Conservation (phyloP, 2,113 vertebrate genomes). For the Raja brachyura region DNA sequence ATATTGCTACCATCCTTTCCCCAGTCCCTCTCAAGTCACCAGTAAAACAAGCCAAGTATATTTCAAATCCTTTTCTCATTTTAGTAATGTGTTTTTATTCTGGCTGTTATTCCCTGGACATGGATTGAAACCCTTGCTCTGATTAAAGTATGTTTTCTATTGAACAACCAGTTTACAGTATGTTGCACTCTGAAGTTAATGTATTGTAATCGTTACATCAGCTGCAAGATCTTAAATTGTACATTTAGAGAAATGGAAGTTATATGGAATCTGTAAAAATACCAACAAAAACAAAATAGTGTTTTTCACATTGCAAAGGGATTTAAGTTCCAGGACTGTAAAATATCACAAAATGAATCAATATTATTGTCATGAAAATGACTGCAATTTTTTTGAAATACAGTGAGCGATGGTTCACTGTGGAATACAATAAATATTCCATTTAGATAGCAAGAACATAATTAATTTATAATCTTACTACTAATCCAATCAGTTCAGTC, state of each 20-base stretch:
- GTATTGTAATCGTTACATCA: not conserved
- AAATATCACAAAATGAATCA: not conserved
- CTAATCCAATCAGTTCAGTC: not conserved
- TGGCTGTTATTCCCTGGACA: not conserved
- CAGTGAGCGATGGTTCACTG: not conserved
- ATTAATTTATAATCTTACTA: slow-evolving; percentile 5
- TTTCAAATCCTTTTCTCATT: slow-evolving; percentile 1
- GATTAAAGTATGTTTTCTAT: not conserved
- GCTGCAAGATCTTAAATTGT: not conserved
- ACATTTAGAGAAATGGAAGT: not conserved
- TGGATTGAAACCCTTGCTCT: not conserved
- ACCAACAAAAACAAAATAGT: not conserved
- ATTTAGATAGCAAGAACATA: not conserved
- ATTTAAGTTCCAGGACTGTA: not conserved
- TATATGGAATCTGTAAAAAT: not conserved
- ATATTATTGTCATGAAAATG: not conserved
- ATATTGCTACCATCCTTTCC: not conserved
- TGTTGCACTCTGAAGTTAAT: not conserved
- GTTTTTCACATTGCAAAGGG: not conserved
- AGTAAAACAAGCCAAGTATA: not conserved
- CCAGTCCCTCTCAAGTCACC: not conserved
- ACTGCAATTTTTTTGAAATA: not conserved
- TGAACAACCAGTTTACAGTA: not conserved
- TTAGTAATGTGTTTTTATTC: not conserved
- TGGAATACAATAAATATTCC: not conserved